A percentile compares a stretch with the other conserved stretches of the same genome.
Evolutionary conservation across 1,140 invertebrate genomes (phyloP).

Genomic region (Cyphomyrmex costatus): DNA sequence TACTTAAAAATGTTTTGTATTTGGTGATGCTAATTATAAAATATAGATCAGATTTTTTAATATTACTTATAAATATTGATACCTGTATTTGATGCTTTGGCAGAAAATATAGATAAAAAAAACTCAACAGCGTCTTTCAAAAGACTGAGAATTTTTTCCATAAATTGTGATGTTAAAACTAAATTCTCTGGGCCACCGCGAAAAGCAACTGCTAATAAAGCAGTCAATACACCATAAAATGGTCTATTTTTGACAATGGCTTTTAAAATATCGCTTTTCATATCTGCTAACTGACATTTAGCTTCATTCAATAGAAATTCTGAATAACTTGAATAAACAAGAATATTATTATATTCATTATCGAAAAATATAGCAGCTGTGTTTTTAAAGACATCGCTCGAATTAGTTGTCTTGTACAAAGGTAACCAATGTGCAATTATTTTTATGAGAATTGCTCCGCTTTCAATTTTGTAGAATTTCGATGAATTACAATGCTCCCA

Average conservation of each 20-base stretch:
- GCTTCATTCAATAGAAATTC: slow-evolving; percentile 78
- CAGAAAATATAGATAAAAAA: slow-evolving; percentile 83
- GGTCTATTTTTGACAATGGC: slow-evolving; percentile 80
- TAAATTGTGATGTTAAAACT: slow-evolving; percentile 65
- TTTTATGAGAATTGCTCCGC: slow-evolving; percentile 86
- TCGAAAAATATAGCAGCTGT: slow-evolving; percentile 1
- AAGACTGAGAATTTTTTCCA: slow-evolving; percentile 78
- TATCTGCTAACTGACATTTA: slow-evolving; percentile 75
- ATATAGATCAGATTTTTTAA: background rate
- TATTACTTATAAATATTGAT: slow-evolving; percentile 5
- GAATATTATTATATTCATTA: background rate
- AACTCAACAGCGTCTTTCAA: slow-evolving; percentile 81
- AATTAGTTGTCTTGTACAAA: slow-evolving; percentile 46
- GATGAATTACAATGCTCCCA: slow-evolving; percentile 85
- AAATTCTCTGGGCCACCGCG: slow-evolving; percentile 63
- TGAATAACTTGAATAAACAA: slow-evolving; percentile 44
- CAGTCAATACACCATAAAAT: slow-evolving; percentile 82
- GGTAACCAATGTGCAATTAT: slow-evolving; percentile 78
- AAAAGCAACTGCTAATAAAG: slow-evolving; percentile 77
- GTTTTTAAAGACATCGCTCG: background rate
- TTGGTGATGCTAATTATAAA: background rate
- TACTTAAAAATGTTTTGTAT: slow-evolving; percentile 17
- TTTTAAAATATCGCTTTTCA: slow-evolving; percentile 84
- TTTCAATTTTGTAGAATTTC: slow-evolving; percentile 87
- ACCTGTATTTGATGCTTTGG: slow-evolving; percentile 78